Evolutionary conservation across 2,888 invertebrate genomes (phyloP).

Genomic region (Macaria liturata): DNA sequence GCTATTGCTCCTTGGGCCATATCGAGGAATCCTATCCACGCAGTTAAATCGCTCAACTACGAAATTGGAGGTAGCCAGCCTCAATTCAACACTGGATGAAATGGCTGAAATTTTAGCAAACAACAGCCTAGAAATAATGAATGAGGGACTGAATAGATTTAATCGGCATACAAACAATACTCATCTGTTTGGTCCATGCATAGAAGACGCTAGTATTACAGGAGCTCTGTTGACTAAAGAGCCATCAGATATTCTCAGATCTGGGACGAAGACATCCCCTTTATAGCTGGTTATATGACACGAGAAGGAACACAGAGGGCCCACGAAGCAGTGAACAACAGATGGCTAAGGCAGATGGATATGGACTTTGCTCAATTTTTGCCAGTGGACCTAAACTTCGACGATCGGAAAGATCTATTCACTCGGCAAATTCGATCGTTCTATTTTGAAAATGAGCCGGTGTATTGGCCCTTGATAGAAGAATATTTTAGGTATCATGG

Average conservation of each 20-base stretch:
- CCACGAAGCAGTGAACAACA: constrained; percentile 4
- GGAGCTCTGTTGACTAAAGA: not conserved
- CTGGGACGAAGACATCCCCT: not conserved
- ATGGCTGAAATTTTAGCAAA: not conserved
- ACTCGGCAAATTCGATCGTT: constrained; percentile 2
- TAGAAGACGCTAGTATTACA: constrained; percentile 1
- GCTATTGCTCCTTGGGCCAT: constrained; percentile 33
- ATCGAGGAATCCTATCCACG: constrained; percentile 3
- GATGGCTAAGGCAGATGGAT: constrained; percentile 19
- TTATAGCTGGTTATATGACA: not conserved
- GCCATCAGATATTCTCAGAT: not conserved
- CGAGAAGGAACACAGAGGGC: constrained; percentile 10
- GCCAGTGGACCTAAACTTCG: constrained; percentile 8
- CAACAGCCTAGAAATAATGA: not conserved
- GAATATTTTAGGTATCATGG: constrained; percentile 2
- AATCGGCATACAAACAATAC: constrained; percentile 10
- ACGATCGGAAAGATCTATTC: not conserved
- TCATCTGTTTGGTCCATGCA: constrained; percentile 8
- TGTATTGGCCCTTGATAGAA: not conserved
- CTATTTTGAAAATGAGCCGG: constrained; percentile 1
- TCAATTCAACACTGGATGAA: not conserved
- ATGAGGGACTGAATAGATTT: not conserved
- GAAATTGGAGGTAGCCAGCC: not conserved
- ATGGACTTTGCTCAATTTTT: constrained; percentile 3
- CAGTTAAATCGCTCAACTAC: not conserved